These are phyloP conservation scores for Antechinus stuartii DNA, from an alignment of 2,113 vertebrate species.

Conservation along the genomic window DNA sequence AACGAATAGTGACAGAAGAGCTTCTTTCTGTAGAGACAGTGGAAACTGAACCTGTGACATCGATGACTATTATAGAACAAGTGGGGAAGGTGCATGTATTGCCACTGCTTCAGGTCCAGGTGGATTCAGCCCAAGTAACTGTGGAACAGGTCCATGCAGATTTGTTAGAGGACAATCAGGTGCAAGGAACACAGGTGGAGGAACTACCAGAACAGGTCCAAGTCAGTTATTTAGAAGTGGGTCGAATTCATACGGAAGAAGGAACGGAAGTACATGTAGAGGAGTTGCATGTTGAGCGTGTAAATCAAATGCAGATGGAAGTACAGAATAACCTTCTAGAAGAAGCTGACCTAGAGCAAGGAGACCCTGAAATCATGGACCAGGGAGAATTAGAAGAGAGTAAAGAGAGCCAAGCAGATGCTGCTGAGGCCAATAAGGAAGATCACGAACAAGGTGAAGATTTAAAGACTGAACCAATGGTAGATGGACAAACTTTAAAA, in stretches of 20 bases:
- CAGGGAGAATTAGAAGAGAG: slow-evolving; percentile 79
- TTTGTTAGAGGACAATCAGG: slow-evolving; percentile 88
- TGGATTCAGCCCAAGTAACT: slow-evolving; percentile 89
- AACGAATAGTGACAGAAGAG: slow-evolving; percentile 86
- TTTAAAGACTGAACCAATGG: slow-evolving; percentile 73
- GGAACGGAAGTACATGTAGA: slow-evolving; percentile 89
- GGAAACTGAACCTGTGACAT: slow-evolving; percentile 85
- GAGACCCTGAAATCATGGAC: slow-evolving; percentile 79
- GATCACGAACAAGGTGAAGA: slow-evolving; percentile 72
- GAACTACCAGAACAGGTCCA: slow-evolving; percentile 89
- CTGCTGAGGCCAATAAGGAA: slow-evolving; percentile 58
- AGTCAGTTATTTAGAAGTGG: slow-evolving; percentile 88
- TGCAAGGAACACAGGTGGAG: slow-evolving; percentile 83
- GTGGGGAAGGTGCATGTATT: slow-evolving; percentile 93
- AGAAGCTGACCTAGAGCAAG: slow-evolving; percentile 83
- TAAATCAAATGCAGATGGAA: slow-evolving; percentile 89
- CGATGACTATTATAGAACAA: slow-evolving; percentile 90
- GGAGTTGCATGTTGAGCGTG: slow-evolving; percentile 86
- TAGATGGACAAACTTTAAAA: slow-evolving; percentile 69
- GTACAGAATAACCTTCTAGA: slow-evolving; percentile 86
- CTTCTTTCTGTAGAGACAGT: slow-evolving; percentile 87
- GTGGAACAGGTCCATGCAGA: slow-evolving; percentile 90
- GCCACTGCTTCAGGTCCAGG: slow-evolving; percentile 92
- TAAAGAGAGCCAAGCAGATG: slow-evolving; percentile 61
- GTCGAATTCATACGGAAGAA: slow-evolving; percentile 89